These are phyloP conservation scores for Artibeus lituratus DNA, from an alignment of 2,797 vertebrate genomes.

Conservation along the genomic window DNA sequence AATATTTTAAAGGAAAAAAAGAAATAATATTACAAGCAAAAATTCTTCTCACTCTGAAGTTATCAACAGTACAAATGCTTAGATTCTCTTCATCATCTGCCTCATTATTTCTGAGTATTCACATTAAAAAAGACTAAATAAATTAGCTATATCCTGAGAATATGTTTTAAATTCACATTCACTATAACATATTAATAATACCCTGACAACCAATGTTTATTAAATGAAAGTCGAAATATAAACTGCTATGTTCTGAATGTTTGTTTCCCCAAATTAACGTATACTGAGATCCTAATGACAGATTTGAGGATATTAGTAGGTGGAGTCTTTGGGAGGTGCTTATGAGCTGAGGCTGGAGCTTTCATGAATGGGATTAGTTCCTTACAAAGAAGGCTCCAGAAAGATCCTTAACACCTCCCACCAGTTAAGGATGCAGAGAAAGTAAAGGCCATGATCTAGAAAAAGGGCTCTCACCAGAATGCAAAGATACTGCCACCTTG, in stretches of 20 bases:
- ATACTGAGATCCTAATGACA: background rate
- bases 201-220: background rate
- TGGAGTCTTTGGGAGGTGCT: background rate
- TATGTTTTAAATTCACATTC: background rate
- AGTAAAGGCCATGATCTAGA: background rate
- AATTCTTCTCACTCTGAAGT: background rate
- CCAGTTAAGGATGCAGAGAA: background rate
- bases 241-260: background rate
- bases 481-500: rapidly evolving
- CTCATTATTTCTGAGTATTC: background rate
- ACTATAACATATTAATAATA: background rate
- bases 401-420: background rate
- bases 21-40: background rate
- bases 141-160: background rate
- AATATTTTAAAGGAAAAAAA: background rate
- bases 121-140: background rate
- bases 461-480: background rate
- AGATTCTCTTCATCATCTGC: background rate
- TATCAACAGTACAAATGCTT: background rate
- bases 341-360: too few species aligned
- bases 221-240: background rate
- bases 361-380: background rate
- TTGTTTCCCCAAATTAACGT: background rate
- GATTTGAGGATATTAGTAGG: background rate
- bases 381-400: background rate